A percentile compares a stretch with the other conserved stretches of the same genome.
Evolutionary conservation across 2,113 vertebrate genomes (phyloP).

Genomic region (Xenopus borealis): DNA sequence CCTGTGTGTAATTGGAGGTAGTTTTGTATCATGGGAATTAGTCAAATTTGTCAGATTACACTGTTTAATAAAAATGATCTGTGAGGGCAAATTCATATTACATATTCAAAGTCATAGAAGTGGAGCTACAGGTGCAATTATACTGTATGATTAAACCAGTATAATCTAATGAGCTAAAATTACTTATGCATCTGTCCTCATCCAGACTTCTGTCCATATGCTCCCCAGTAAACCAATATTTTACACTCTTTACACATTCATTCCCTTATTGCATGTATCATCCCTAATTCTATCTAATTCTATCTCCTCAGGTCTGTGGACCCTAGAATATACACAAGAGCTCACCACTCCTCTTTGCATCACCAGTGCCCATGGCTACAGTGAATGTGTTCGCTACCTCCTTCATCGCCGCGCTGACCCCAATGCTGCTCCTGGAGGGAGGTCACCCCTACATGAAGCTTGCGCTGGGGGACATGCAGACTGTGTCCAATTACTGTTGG

Average conservation of each 20-base stretch:
- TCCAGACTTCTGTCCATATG: neutral
- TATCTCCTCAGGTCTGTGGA: constrained; percentile 68
- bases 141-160: too few species aligned
- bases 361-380: constrained; percentile 59
- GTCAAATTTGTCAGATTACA: too few species aligned
- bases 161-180: too few species aligned
- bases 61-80: too few species aligned
- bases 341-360: constrained; percentile 69
- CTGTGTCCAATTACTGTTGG: constrained; percentile 66
- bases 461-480: constrained; percentile 56
- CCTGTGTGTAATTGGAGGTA: too few species aligned
- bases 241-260: neutral
- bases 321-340: constrained; percentile 69
- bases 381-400: constrained; percentile 62
- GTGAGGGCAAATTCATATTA: too few species aligned
- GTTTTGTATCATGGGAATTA: too few species aligned
- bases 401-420: constrained; percentile 58
- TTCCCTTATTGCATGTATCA: neutral
- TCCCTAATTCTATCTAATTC: neutral
- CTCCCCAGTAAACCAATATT: neutral
- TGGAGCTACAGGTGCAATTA: too few species aligned
- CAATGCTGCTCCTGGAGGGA: constrained; percentile 59
- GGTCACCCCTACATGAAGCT: constrained; percentile 65
- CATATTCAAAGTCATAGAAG: too few species aligned
- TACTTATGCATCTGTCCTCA: neutral